A percentile compares a stretch with the other conserved stretches of the same genome.
These are phyloP conservation scores for Arvicanthis niloticus DNA, from an alignment of 2,113 vertebrate species.

Conservation along the genomic window DNA sequence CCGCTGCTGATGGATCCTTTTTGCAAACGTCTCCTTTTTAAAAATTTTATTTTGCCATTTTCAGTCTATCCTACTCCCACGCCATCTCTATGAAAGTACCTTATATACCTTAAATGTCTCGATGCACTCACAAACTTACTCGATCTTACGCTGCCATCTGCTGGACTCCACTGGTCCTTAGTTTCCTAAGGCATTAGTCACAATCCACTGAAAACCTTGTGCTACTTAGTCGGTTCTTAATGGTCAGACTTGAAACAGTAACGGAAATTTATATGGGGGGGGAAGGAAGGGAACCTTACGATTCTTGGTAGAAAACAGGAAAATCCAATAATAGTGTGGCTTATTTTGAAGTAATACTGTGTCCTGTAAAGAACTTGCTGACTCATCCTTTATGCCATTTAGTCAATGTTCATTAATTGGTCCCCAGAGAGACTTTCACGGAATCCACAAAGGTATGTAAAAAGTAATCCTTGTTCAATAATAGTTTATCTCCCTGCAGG, in stretches of 20 bases:
- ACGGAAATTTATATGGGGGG: background rate
- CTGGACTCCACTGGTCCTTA: conserved; percentile 73
- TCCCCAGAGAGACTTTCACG: background rate
- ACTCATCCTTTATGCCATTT: background rate
- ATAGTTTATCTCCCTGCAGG: background rate
- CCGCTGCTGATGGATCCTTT: background rate
- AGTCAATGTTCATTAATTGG: background rate
- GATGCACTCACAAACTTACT: background rate
- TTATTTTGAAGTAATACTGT: background rate
- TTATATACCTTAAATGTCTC: background rate
- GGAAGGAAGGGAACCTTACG: background rate
- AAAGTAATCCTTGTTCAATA: background rate
- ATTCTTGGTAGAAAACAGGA: background rate
- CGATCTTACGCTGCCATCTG: conserved; percentile 84
- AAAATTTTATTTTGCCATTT: no score
- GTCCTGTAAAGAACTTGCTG: background rate
- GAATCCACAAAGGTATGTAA: background rate
- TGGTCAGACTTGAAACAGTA: background rate
- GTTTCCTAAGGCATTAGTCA: background rate
- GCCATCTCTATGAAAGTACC: background rate
- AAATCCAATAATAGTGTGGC: background rate
- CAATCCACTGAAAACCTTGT: background rate
- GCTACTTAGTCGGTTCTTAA: background rate
- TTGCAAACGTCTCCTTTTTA: background rate
- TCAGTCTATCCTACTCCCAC: background rate